Evolutionary conservation across 2,888 invertebrate genomes (phyloP).

Genomic region (Pterostichus niger): DNA sequence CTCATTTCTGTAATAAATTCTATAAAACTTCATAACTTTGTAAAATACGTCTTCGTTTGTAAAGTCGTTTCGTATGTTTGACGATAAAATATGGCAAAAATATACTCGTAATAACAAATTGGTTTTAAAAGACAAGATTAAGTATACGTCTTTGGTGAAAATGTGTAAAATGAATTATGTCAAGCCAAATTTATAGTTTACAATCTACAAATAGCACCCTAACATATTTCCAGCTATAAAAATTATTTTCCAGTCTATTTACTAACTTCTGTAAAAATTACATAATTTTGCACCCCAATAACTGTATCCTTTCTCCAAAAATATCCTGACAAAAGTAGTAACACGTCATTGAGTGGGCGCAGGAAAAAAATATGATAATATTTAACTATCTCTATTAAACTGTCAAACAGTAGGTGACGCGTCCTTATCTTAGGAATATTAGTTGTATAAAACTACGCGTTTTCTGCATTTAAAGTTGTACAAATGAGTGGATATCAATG

Average conservation of each 20-base stretch:
- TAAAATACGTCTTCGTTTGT: too few relatives aligned
- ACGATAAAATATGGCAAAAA: not conserved
- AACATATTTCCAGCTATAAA: slow-evolving; percentile 7
- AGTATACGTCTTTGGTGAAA: not conserved
- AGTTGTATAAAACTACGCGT: slow-evolving; percentile 25
- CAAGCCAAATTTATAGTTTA: not conserved
- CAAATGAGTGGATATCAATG: slow-evolving; percentile 2
- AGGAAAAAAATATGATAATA: not conserved
- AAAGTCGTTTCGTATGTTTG: too few relatives aligned
- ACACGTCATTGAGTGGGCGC: not conserved
- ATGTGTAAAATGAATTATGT: too few relatives aligned
- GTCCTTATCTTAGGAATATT: slow-evolving; percentile 7
- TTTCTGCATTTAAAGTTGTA: not conserved
- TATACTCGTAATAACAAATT: slow-evolving; percentile 20
- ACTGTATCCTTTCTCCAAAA: slow-evolving; percentile 11
- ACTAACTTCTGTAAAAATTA: slow-evolving; percentile 22
- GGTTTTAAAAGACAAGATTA: slow-evolving; percentile 7
- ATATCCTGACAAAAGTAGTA: not conserved
- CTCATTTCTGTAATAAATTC: too few relatives aligned
- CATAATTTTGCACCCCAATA: slow-evolving; percentile 34
- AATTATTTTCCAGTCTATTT: slow-evolving; percentile 34
- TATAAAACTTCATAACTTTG: too few relatives aligned
- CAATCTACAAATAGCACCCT: slow-evolving; percentile 1
- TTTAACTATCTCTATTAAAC: slow-evolving; percentile 1
- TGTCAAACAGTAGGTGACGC: not conserved